These are phyloP conservation scores for Camelus dromedarius DNA, from an alignment of 2,113 vertebrate genomes.

Conservation along the genomic window DNA sequence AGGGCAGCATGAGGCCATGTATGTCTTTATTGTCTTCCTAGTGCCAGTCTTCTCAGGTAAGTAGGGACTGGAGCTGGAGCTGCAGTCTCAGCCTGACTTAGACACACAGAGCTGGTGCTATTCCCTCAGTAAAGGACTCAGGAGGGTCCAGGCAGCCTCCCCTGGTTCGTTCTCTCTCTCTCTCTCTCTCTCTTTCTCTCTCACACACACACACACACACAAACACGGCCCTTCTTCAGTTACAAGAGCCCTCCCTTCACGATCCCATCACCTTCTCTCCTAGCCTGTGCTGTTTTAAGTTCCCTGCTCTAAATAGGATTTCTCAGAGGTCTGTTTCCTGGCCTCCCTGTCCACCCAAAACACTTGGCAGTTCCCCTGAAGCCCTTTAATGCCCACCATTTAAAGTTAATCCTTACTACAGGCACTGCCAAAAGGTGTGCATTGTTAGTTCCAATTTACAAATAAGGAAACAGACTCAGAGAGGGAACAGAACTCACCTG, in stretches of 20 bases:
- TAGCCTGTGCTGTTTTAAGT: neutral
- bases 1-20: conserved; percentile 49
- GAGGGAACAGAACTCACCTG: conserved; percentile 19
- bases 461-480: neutral
- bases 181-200: too few relatives aligned
- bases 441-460: neutral
- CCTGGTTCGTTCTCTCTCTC: too few relatives aligned
- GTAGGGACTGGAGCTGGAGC: neutral
- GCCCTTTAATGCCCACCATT: neutral
- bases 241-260: neutral
- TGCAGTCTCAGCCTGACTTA: neutral
- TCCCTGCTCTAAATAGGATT: conserved; percentile 19
- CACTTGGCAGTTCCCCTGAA: neutral
- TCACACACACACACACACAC: neutral
- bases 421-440: neutral
- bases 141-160: neutral
- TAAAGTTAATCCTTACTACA: conserved; percentile 19
- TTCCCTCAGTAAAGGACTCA: neutral
- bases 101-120: neutral
- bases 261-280: neutral
- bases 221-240: neutral
- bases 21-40: neutral
- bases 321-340: neutral
- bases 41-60: neutral
- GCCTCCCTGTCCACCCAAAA: neutral